These are phyloP conservation scores for Lithobates sylvaticus DNA, from an alignment of 2,797 vertebrate genomes.

Conservation along the genomic window DNA sequence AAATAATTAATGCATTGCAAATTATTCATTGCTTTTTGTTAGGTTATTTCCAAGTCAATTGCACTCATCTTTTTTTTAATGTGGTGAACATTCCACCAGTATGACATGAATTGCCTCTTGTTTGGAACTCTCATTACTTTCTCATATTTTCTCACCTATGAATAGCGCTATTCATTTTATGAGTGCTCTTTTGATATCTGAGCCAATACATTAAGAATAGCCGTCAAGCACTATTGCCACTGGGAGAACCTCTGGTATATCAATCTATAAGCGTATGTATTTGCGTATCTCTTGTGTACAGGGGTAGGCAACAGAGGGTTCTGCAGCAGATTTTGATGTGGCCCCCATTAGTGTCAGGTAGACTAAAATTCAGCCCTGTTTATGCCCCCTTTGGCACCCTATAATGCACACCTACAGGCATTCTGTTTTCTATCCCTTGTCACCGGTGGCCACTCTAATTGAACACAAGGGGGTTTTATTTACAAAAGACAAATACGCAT, in stretches of 20 bases:
- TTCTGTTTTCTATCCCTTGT: too few species aligned
- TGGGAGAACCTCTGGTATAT: not conserved
- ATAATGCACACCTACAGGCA: too few species aligned
- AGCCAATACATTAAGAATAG: slow-evolving; percentile 47
- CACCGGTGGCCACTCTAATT: too few species aligned
- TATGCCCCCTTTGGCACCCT: too few species aligned
- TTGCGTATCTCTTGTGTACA: not conserved
- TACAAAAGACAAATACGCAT: too few species aligned
- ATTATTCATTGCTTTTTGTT: not conserved
- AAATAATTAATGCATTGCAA: not conserved
- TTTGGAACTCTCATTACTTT: slow-evolving; percentile 6
- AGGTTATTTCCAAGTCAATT: not conserved
- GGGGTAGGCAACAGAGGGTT: too few species aligned
- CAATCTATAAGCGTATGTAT: not conserved
- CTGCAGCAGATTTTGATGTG: too few species aligned
- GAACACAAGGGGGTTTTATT: too few species aligned
- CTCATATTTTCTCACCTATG: slow-evolving; percentile 42
- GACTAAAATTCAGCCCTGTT: not conserved
- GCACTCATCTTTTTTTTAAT: slow-evolving; percentile 46
- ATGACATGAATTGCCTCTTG: slow-evolving; percentile 54
- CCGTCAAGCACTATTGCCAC: slow-evolving; percentile 9
- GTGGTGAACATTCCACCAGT: slow-evolving; percentile 43
- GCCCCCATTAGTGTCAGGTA: not conserved
- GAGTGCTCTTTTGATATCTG: slow-evolving; percentile 49
- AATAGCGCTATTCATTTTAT: slow-evolving; percentile 58